Conservation (phyloP, 2,113 vertebrate genomes). For the Physeter macrocephalus region DNA sequence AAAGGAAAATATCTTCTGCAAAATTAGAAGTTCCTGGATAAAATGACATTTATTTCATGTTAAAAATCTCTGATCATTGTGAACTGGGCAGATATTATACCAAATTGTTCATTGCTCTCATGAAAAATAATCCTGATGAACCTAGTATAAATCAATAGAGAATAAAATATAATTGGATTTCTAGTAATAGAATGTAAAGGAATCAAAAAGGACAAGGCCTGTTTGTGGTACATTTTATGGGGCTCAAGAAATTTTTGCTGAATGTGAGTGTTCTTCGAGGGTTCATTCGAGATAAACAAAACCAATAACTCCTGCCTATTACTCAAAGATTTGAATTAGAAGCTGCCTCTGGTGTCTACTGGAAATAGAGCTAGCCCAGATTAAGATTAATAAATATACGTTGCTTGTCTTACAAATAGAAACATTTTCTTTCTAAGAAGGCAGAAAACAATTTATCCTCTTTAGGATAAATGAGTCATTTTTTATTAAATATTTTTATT, state of each 20-base stretch:
- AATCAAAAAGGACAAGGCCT: neutral
- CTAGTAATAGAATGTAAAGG: neutral
- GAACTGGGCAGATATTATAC: neutral
- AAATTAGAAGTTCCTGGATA: neutral
- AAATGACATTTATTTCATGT: conserved; percentile 1
- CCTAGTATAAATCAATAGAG: neutral
- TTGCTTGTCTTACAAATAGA: conserved; percentile 57
- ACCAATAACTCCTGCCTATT: neutral
- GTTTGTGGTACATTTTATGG: neutral
- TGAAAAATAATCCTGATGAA: conserved; percentile 15
- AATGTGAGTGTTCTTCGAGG: neutral
- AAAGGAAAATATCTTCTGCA: neutral
- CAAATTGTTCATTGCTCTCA: neutral
- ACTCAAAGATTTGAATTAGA: conserved; percentile 35
- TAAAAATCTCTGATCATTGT: neutral
- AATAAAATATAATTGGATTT: conserved; percentile 11
- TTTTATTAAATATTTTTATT: conserved; percentile 61
- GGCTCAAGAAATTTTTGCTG: neutral
- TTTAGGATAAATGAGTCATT: conserved; percentile 49
- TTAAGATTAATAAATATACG: conserved; percentile 31
- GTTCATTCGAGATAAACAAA: neutral
- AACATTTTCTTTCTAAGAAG: conserved; percentile 53
- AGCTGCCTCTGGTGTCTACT: neutral
- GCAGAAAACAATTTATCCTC: conserved; percentile 48
- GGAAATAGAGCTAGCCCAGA: conserved; percentile 2